These are phyloP conservation scores for Nilaparvata lugens DNA, from an alignment of 1,140 invertebrate species.

Conservation along the genomic window DNA sequence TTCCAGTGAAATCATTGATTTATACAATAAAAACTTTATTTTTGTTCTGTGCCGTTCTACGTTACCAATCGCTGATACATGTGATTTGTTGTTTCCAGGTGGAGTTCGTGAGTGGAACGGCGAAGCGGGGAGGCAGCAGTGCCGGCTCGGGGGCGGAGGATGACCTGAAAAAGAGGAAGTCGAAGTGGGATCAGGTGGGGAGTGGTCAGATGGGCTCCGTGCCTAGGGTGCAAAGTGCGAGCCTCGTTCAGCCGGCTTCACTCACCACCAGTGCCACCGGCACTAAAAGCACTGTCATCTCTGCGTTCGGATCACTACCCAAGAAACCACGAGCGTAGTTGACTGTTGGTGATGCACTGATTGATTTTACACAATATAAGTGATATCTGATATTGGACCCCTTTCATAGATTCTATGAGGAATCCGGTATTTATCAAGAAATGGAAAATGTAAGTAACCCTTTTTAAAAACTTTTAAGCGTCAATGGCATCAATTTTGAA, in stretches of 20 bases:
- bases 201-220: slow-evolving; percentile 46
- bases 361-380: too few species aligned
- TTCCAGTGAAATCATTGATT: too few species aligned
- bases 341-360: too few species aligned
- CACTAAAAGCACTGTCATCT: slow-evolving; percentile 79
- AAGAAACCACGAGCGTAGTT: slow-evolving; percentile 59
- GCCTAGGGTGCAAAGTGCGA: slow-evolving; percentile 40
- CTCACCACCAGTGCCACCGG: slow-evolving; percentile 68
- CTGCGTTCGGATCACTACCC: slow-evolving; percentile 75
- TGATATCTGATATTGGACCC: too few species aligned
- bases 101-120: slow-evolving; percentile 77
- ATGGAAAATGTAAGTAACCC: too few species aligned
- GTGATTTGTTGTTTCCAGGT: slow-evolving; percentile 36
- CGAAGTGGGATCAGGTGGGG: slow-evolving; percentile 84
- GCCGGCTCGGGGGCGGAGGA: slow-evolving; percentile 42
- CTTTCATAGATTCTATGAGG: too few species aligned
- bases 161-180: slow-evolving; percentile 65
- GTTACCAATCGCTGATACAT: neutral
- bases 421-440: too few species aligned
- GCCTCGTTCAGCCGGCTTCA: slow-evolving; percentile 47
- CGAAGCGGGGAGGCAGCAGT: slow-evolving; percentile 44
- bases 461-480: too few species aligned
- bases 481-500: too few species aligned
- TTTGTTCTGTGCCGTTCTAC: neutral
- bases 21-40: too few species aligned